phyloP scores from a whole-genome alignment of 2,888 invertebrate species.

The Coecobrya sp. region DNA sequence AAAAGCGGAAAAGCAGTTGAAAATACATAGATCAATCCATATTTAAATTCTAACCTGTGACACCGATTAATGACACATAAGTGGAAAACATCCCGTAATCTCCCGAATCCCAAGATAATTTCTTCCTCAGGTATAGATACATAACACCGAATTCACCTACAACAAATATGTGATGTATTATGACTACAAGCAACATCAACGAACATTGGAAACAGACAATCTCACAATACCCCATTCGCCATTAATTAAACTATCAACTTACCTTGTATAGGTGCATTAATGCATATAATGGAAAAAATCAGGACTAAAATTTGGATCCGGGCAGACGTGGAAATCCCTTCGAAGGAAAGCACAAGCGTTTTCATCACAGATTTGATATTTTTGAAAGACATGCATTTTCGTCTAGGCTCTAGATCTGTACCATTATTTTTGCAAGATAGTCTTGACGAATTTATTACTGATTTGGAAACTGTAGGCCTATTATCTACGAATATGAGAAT shows the following conservation, averaged over 20 bases:
- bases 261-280: conserved; percentile 83
- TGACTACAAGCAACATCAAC: too few species aligned
- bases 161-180: too few species aligned
- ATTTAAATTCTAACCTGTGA: conserved; percentile 67
- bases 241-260: background rate
- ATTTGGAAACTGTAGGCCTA: background rate
- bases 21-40: too few species aligned
- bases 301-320: conserved; percentile 74
- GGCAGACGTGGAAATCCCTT: conserved; percentile 27
- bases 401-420: background rate
- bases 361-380: conserved; percentile 56
- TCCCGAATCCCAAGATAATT: conserved; percentile 80
- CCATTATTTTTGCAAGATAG: background rate
- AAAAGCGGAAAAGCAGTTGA: too few species aligned
- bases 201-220: too few species aligned
- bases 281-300: conserved; percentile 75
- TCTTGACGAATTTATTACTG: background rate
- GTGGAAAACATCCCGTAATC: conserved; percentile 83
- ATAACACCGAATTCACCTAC: conserved; percentile 84
- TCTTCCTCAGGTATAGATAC: conserved; percentile 81
- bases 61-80: conserved; percentile 81
- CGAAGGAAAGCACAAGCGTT: conserved; percentile 63
- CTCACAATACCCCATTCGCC: background rate
- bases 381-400: conserved; percentile 19
- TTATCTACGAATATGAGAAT: conserved; percentile 74